Evolutionary conservation across 2,888 invertebrate genomes (phyloP), one percentile per base, ranked within the genome.

Genomic region (Polyommatus iphigenia): DNA sequence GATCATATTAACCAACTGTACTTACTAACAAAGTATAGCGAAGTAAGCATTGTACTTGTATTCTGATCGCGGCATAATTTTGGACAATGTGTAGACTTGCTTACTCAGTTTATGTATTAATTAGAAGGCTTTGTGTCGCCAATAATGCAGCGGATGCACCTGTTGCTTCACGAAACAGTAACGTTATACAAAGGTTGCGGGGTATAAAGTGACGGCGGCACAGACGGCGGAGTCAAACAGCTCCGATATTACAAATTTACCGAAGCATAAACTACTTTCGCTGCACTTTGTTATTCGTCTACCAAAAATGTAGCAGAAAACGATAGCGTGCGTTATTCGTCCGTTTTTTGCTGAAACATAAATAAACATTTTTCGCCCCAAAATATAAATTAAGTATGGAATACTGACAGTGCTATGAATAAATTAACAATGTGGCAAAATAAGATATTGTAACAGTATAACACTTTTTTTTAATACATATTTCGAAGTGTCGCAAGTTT

Each of bases 111-210:
- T 50, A 75, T 75, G 24, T 54, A 50, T 54, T 75, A 75, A 75
- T 75, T 50, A 75, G 54, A 50, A 75, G 73, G 46, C 46, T 24
- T 50, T 41, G 24, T 73, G 18, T 41, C n/a, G 46, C 46, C 46
- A 46, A 73, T 50, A 24, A 18, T 54, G 20, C 75, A 46, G 50
- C 75, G 13, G 29, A 54, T 75, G 54, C 75, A 75, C 75, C 50
- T 75, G 75, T 75, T 75, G 75, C 54, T 73, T 15, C 50, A 50
- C 54, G 46, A 75, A 75, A 75, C 75, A 29, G 46, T 46, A 73
- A 75, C 15, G 50, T 20, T 32, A 15, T 32, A 15, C 67, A 67
- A 67, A 67, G 67, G 67, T 67, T 67, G 29, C 15, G 32, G 62
- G 20, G 62, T 15, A 67, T 24, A 67, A 29, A 67, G 67, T 67